Conservation (phyloP, 2,113 vertebrate species). For the Dendrocopos noguchii region DNA sequence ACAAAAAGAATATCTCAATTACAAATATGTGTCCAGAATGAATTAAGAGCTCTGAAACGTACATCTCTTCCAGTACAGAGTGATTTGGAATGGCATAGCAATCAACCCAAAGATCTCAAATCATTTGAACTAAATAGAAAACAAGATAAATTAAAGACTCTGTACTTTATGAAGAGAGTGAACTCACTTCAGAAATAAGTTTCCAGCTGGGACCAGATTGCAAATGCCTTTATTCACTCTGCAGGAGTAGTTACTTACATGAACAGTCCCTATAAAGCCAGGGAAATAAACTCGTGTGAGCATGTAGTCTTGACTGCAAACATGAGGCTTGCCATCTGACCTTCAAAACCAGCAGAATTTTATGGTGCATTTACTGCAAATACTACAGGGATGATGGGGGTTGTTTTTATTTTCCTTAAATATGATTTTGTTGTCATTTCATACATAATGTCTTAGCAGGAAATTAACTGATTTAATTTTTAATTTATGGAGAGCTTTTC, state of each 20-base stretch:
- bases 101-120: not conserved
- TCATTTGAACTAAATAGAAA: not conserved
- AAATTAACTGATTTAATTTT: not conserved
- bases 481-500: not conserved
- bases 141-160: conserved; percentile 23
- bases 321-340: conserved; percentile 41
- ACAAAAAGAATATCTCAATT: conserved; percentile 19
- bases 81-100: not conserved
- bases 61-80: not conserved
- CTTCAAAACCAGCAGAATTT: conserved; percentile 8
- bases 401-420: not conserved
- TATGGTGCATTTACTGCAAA: not conserved
- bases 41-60: not conserved
- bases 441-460: not conserved
- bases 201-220: conserved; percentile 64
- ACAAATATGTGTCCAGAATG: not conserved
- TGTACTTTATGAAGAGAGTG: not conserved
- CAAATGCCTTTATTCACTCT: conserved; percentile 57
- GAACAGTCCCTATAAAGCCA: conserved; percentile 26
- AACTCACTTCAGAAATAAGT: conserved; percentile 49
- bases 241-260: conserved; percentile 22
- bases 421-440: not conserved
- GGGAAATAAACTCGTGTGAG: conserved; percentile 29
- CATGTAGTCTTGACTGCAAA: conserved; percentile 18
- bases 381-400: not conserved